These are phyloP conservation scores for Actenoides lindsayi DNA, from an alignment of 2,113 vertebrate species.

Conservation along the genomic window DNA sequence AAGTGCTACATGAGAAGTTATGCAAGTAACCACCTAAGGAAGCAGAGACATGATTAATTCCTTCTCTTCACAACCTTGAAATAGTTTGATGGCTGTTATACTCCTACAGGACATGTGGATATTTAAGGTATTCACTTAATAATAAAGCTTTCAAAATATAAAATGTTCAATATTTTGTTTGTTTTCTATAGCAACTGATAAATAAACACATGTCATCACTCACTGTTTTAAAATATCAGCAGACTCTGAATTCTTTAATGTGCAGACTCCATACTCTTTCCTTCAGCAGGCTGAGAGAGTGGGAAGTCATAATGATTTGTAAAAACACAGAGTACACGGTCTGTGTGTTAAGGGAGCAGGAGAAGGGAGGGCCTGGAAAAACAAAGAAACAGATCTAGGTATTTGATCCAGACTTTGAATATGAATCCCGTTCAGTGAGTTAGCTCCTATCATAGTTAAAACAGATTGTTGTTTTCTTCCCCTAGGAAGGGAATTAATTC, in stretches of 20 bases:
- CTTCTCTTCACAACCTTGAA: neutral
- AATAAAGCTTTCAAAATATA: neutral
- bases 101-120: neutral
- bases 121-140: neutral
- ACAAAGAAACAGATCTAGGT: neutral
- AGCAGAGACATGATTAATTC: neutral
- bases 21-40: neutral
- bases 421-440: neutral
- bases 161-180: neutral
- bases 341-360: neutral
- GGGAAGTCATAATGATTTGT: neutral
- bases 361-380: neutral
- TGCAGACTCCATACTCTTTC: neutral
- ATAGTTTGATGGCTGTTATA: neutral
- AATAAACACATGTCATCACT: neutral
- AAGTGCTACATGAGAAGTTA: neutral
- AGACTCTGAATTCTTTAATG: neutral
- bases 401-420: neutral
- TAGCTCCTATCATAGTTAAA: neutral
- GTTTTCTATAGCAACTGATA: neutral
- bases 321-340: neutral
- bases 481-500: conserved; percentile 17
- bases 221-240: neutral
- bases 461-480: neutral
- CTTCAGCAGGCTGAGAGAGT: neutral